A percentile compares a stretch with the other conserved stretches of the same genome.
These are phyloP conservation scores for Pristiophorus japonicus DNA, from an alignment of 2,113 vertebrate species.

Conservation along the genomic window DNA sequence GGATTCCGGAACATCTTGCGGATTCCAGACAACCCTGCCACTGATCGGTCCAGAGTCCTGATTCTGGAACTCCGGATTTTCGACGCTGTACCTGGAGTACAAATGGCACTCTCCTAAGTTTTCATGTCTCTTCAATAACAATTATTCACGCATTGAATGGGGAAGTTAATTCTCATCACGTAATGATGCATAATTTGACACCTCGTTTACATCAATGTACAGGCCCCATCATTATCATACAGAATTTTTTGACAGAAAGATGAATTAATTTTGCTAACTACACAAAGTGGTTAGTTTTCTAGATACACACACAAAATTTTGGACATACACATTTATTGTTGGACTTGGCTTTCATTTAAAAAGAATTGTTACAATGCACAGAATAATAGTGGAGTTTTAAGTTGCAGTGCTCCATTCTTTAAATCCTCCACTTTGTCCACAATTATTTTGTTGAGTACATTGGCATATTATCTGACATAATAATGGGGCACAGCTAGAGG, in stretches of 20 bases:
- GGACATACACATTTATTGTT: not conserved
- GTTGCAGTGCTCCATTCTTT: not conserved
- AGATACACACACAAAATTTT: not conserved
- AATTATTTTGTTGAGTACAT: too few relatives aligned
- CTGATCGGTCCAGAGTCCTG: too few relatives aligned
- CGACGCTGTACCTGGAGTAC: too few relatives aligned
- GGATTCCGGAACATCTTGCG: too few relatives aligned
- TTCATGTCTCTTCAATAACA: not conserved
- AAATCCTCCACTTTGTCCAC: too few relatives aligned
- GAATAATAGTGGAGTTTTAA: not conserved
- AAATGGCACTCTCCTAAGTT: not conserved
- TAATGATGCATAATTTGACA: not conserved
- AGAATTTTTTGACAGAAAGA: not conserved
- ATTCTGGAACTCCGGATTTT: too few relatives aligned
- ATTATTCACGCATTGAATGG: not conserved
- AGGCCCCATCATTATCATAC: not conserved
- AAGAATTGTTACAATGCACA: not conserved
- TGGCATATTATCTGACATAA: too few relatives aligned
- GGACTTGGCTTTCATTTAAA: not conserved
- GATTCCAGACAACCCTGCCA: too few relatives aligned
- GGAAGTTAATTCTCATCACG: not conserved
- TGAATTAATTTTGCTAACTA: not conserved
- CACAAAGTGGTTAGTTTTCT: not conserved
- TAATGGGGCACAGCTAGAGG: too few relatives aligned
- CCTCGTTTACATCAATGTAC: not conserved